Conservation (phyloP, 2,113 vertebrate species). For the Ceyx melanurus region DNA sequence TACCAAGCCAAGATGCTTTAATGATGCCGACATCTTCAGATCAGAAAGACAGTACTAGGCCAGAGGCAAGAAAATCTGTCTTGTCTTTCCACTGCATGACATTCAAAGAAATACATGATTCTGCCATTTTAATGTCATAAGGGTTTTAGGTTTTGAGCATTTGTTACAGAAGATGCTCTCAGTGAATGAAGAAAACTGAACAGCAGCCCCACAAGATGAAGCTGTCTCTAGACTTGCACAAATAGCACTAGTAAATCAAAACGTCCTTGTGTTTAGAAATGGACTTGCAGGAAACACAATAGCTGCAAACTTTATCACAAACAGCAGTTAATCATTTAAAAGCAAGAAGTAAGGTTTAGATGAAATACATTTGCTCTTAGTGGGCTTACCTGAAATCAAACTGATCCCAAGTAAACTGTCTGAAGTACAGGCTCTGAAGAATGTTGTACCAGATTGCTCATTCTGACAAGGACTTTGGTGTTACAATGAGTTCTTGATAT, state of each 20-base stretch:
- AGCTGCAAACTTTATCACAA: neutral
- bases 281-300: neutral
- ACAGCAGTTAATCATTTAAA: neutral
- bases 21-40: neutral
- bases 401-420: neutral
- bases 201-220: neutral
- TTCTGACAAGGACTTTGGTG: neutral
- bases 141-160: neutral
- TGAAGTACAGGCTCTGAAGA: neutral
- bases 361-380: neutral
- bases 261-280: neutral
- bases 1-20: constrained; percentile 2
- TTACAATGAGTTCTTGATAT: neutral
- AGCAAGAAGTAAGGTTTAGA: neutral
- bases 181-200: neutral
- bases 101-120: neutral
- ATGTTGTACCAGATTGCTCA: neutral
- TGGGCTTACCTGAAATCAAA: neutral
- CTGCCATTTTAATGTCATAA: neutral
- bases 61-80: constrained; percentile 58
- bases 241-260: neutral
- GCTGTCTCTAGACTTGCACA: neutral
- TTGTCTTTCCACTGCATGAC: constrained; percentile 1
- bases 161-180: neutral
- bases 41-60: neutral